Evolutionary conservation across 2,797 vertebrate genomes (phyloP).

Genomic region (Xenentodon cancila): DNA sequence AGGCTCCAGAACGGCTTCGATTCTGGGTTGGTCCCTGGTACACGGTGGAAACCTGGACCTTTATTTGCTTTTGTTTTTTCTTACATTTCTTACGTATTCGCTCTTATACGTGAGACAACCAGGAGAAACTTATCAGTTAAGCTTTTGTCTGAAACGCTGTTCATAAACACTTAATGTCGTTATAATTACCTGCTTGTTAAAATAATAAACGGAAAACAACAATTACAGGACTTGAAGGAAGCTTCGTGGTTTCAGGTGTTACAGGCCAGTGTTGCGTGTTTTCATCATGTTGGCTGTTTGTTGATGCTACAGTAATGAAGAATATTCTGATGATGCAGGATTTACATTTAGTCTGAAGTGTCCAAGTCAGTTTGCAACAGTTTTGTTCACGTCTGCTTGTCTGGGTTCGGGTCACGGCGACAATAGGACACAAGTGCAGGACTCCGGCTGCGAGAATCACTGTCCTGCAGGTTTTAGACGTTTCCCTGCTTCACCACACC

Average conservation of each 20-base stretch:
- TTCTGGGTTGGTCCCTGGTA: not conserved
- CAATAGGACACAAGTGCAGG: too few relatives aligned
- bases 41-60: not conserved
- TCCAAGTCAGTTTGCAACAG: too few relatives aligned
- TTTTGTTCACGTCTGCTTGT: too few relatives aligned
- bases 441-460: too few relatives aligned
- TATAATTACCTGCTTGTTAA: conserved; percentile 21
- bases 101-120: not conserved
- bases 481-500: too few relatives aligned
- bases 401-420: too few relatives aligned
- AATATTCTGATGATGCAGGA: too few relatives aligned
- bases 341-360: too few relatives aligned
- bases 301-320: not conserved
- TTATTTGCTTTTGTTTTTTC: not conserved
- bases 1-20: not conserved
- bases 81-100: not conserved
- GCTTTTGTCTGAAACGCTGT: not conserved
- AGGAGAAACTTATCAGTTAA: not conserved
- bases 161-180: conserved; percentile 9
- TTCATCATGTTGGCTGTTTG: not conserved
- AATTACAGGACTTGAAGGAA: not conserved
- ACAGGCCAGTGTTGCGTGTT: not conserved
- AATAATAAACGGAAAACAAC: conserved; percentile 10
- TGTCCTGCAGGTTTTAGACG: too few relatives aligned
- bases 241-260: not conserved